Base-by-base conservation (phyloP, 64 coral and sea anemone genomes). In the Catalaphyllia jardinei region DNA sequence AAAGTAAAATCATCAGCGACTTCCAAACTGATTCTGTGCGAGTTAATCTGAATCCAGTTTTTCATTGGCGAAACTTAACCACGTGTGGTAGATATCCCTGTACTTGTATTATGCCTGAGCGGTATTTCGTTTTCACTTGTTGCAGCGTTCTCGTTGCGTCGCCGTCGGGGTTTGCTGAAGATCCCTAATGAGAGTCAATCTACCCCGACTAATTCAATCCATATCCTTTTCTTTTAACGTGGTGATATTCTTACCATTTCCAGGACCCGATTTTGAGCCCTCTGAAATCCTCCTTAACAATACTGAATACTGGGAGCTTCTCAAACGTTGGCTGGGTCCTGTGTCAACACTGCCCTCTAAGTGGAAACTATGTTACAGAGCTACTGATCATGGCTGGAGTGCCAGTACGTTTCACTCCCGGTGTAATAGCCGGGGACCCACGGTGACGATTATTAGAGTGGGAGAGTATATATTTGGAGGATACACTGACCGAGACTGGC, bases 391-490 rank as follows among this genome's bases (percentile, higher is more conserved):
- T 78, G 93, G 93, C 0, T 95, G 93, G 93, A 42, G 79, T 7
- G 33, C 83, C 55, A 88, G 93, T 31, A 95, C 93, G 0, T 95
- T 95, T 67, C 93, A 95, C 29, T 81, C 83, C 8, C 42, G 57
- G 55, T 95, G 93, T 52, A 78, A 95, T 55, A 79, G 71, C 18
- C 0, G 20, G 6, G 57, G 89, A 18, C 55, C 89, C 6, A 91
- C 89, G 4, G 87, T 95, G 73, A 95, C 93, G 8, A 65, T 95
- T 57, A 79, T 95, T 4, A 95, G 50, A 35, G 93, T 95, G 35
- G 63, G 62, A 24, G 29, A 91, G 65, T 95, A 88, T 28, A 71
- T 95, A 14, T 95, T 95, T 95, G 93, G 93, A 33, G 93, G 89
- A 4, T 95, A 95, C 71, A 88, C 57, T n/a, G 93, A 95, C 73